Evolutionary conservation across 2,113 vertebrate species (phyloP).

Genomic region (Tichodroma muraria): DNA sequence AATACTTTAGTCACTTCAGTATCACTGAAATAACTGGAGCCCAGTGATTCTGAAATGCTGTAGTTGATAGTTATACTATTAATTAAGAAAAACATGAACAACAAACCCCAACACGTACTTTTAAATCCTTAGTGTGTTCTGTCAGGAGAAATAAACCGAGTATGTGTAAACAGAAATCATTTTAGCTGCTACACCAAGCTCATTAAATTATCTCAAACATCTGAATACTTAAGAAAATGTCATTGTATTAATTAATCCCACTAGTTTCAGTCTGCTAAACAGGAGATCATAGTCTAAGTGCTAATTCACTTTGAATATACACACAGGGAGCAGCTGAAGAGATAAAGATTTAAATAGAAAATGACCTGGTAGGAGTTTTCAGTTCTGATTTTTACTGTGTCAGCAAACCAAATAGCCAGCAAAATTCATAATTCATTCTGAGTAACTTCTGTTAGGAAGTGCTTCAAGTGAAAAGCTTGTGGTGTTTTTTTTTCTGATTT

Average conservation of each 20-base stretch:
- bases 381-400: background rate
- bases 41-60: background rate
- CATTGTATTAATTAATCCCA: background rate
- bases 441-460: background rate
- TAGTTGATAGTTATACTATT: background rate
- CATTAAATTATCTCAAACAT: background rate
- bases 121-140: background rate
- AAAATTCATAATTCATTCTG: background rate
- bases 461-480: background rate
- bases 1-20: background rate
- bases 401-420: background rate
- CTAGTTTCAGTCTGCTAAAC: background rate
- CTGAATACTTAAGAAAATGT: background rate
- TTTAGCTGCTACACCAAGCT: background rate
- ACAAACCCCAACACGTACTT: background rate
- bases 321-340: background rate
- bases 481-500: background rate
- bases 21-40: background rate
- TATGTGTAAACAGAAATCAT: background rate
- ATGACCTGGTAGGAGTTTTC: background rate
- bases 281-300: background rate
- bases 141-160: background rate
- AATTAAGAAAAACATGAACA: background rate
- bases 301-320: background rate
- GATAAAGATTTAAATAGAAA: constrained; percentile 2